These are phyloP conservation scores for Mionectes olivaceus DNA, from an alignment of 2,797 vertebrate genomes.

Conservation along the genomic window DNA sequence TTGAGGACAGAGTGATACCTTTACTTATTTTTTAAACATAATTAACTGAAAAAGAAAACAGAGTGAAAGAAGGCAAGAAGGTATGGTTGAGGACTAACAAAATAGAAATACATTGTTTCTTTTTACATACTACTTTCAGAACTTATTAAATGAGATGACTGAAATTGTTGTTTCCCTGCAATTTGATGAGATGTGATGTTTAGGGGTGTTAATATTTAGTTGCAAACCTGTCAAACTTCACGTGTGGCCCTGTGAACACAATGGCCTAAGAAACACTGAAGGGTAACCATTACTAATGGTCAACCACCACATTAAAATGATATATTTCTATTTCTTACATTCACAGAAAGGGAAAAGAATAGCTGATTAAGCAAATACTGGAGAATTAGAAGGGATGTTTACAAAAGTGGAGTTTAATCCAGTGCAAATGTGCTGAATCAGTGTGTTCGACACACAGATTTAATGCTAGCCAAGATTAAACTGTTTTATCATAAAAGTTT, in stretches of 20 bases:
- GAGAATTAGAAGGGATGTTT: not conserved
- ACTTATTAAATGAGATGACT: not conserved
- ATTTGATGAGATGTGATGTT: not conserved
- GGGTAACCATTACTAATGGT: not conserved
- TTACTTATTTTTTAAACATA: not conserved
- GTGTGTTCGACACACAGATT: not conserved
- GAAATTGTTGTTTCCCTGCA: not conserved
- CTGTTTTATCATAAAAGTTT: not conserved
- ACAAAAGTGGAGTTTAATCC: not conserved
- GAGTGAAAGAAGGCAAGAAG: not conserved
- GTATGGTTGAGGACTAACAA: not conserved
- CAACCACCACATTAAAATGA: not conserved
- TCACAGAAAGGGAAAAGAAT: not conserved
- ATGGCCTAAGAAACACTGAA: not conserved
- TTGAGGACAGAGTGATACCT: not conserved
- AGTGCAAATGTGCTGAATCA: not conserved
- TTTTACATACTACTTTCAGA: not conserved
- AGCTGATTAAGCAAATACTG: not conserved
- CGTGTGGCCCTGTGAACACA: not conserved
- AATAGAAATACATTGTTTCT: not conserved
- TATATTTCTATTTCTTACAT: not conserved
- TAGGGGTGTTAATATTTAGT: not conserved
- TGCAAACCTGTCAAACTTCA: not conserved
- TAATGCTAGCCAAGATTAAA: fast-evolving
- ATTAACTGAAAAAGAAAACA: not conserved